These are phyloP conservation scores for Cichladusa arquata DNA, from an alignment of 2,113 vertebrate species.

Conservation along the genomic window DNA sequence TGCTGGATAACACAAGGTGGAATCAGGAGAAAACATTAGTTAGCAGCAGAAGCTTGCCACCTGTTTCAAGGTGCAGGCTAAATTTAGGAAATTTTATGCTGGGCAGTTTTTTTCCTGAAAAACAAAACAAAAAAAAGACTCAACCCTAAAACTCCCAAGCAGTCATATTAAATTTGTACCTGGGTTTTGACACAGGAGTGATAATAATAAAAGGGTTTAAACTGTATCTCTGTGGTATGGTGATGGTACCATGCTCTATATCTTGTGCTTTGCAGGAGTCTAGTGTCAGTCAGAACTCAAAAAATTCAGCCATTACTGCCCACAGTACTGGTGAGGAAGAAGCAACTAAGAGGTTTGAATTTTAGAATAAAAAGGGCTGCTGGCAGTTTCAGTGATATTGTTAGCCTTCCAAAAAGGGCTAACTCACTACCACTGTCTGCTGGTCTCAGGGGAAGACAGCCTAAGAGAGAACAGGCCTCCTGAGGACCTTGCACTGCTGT, in stretches of 20 bases:
- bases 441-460: neutral
- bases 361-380: neutral
- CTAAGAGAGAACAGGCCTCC: neutral
- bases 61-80: conserved; percentile 6
- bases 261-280: neutral
- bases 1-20: neutral
- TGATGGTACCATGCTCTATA: neutral
- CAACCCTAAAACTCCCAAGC: neutral
- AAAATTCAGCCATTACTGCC: neutral
- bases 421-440: neutral
- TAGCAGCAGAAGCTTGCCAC: conserved; percentile 43
- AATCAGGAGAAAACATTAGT: conserved; percentile 56
- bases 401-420: neutral
- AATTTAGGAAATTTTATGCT: conserved; percentile 5
- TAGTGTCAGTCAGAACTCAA: neutral
- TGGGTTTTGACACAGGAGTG: neutral
- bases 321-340: neutral
- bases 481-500: neutral
- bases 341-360: neutral
- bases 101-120: neutral
- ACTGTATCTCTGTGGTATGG: neutral
- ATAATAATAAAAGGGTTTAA: neutral
- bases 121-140: neutral
- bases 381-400: neutral
- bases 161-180: neutral